Evolutionary conservation across 2,888 invertebrate genomes (phyloP).

Genomic region (Polydrusus pterygomalis): DNA sequence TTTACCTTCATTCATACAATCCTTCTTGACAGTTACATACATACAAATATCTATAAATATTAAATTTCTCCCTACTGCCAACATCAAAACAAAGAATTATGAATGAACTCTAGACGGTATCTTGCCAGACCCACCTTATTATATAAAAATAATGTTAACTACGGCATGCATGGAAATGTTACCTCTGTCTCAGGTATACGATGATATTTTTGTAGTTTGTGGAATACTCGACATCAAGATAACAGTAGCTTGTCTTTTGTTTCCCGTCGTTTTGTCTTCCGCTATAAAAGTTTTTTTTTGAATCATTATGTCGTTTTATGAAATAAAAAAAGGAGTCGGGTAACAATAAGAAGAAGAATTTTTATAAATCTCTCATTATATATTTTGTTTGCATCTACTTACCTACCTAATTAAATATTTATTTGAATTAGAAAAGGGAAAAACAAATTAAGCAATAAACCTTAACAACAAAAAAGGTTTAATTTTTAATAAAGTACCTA

Average conservation of each 20-base stretch:
- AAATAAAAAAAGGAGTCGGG: background rate
- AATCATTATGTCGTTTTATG: conserved; percentile 17
- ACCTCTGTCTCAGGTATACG: conserved; percentile 41
- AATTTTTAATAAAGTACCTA: no score
- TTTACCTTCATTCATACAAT: conserved; percentile 6
- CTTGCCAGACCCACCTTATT: conserved; percentile 38
- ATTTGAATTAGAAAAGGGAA: no score
- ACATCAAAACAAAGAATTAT: conserved; percentile 36
- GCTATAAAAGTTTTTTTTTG: conserved; percentile 25
- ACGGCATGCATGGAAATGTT: conserved; percentile 51
- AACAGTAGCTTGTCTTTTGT: conserved; percentile 42
- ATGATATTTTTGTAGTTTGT: conserved; percentile 44
- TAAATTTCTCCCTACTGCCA: background rate
- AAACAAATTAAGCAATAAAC: no score
- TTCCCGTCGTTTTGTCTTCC: conserved; percentile 53
- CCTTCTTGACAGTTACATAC: background rate
- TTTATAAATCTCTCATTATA: background rate
- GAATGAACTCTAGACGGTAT: conserved; percentile 41
- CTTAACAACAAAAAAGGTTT: no score
- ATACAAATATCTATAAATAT: conserved; percentile 4
- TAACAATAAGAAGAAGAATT: background rate
- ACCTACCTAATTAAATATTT: no score
- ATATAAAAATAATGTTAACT: conserved; percentile 43
- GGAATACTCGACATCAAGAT: conserved; percentile 50
- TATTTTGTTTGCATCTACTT: no score